These are phyloP conservation scores for Latrodectus geometricus DNA, from an alignment of 1,140 invertebrate genomes.

Conservation along the genomic window DNA sequence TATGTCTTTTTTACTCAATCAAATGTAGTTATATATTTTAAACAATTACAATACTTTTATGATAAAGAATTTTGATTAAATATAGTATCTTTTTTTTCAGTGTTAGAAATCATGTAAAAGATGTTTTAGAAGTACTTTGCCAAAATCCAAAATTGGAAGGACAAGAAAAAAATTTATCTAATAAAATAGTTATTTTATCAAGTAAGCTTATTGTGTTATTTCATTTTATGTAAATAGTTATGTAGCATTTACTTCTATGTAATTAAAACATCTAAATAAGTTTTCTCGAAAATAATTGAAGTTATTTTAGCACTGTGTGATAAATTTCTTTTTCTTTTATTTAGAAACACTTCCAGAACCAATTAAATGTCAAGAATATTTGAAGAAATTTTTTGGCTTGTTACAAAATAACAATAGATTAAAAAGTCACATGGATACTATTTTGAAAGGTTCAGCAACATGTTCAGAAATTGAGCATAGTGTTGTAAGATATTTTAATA, in stretches of 20 bases:
- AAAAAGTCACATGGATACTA: constrained; percentile 58
- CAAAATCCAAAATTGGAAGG: constrained; percentile 43
- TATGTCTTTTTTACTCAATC: background rate
- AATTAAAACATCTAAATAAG: background rate
- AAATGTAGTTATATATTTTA: background rate
- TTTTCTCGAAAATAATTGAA: background rate
- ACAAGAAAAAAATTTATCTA: constrained; percentile 46
- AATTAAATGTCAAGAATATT: constrained; percentile 90
- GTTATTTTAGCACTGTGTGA: background rate
- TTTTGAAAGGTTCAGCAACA: constrained; percentile 56
- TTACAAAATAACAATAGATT: constrained; percentile 57
- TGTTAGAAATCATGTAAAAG: constrained; percentile 84
- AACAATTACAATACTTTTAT: constrained; percentile 1
- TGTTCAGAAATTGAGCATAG: constrained; percentile 60
- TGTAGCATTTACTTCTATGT: background rate
- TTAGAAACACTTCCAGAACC: constrained; percentile 82
- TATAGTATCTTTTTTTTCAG: constrained; percentile 67
- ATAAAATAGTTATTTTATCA: constrained; percentile 46
- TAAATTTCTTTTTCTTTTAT: constrained; percentile 28
- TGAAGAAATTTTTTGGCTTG: constrained; percentile 83
- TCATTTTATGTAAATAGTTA: background rate
- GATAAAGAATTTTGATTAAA: background rate
- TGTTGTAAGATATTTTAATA: constrained; percentile 47
- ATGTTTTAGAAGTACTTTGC: constrained; percentile 78
- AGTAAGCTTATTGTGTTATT: constrained; percentile 45